Percentiles rank a stretch among this genome's conserved stretches.
Evolutionary conservation across 2,888 invertebrate species (phyloP).

Genomic region (Plusia festucae): DNA sequence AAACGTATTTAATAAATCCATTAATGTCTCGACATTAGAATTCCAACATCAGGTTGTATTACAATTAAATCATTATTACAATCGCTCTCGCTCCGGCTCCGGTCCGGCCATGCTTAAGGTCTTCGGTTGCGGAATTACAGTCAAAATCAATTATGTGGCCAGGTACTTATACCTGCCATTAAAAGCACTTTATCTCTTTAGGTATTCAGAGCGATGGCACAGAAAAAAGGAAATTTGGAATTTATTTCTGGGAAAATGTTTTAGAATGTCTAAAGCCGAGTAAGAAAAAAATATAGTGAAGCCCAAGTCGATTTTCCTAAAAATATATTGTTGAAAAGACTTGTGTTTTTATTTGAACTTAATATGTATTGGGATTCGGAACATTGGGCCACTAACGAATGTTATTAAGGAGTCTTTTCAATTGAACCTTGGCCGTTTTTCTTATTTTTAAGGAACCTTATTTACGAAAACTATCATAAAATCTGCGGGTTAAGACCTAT

Average conservation of each 20-base stretch:
- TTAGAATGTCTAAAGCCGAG: conserved; percentile 28
- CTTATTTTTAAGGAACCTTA: neutral
- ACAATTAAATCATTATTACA: conserved; percentile 36
- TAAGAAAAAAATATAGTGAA: conserved; percentile 39
- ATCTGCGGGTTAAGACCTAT: no score
- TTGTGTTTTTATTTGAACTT: conserved; percentile 27
- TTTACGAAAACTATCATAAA: neutral
- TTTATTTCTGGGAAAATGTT: conserved; percentile 50
- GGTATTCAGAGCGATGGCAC: conserved; percentile 56
- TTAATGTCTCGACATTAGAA: conserved; percentile 1
- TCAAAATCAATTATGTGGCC: conserved; percentile 66
- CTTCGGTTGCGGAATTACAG: conserved; percentile 60
- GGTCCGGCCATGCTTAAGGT: conserved; percentile 53
- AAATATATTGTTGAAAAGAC: conserved; percentile 27
- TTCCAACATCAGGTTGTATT: conserved; percentile 12
- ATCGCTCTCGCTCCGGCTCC: conserved; percentile 51
- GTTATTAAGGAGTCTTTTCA: conserved; percentile 10
- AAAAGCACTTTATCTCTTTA: conserved; percentile 64
- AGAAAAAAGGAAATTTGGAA: conserved; percentile 54
- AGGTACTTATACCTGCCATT: conserved; percentile 63
- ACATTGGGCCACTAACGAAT: conserved; percentile 20
- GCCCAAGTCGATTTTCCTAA: conserved; percentile 36
- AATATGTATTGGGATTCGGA: conserved; percentile 36
- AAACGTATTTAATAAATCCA: neutral
- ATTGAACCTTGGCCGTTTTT: neutral